Base-by-base conservation (phyloP, 2,888 invertebrate species). In the Bellardia bayeri region DNA sequence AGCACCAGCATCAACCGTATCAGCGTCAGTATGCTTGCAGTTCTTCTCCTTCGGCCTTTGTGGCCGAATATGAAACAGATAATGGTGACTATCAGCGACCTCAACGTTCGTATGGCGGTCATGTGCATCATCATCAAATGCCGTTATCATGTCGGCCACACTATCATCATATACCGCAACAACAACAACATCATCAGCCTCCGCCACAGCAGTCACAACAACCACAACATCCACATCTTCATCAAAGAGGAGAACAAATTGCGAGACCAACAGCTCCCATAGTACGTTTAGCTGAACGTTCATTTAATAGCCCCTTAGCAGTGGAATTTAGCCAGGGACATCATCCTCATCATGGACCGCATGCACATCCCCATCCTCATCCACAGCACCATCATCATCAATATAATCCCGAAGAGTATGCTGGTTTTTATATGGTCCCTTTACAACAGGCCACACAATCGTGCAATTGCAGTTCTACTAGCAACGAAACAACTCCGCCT, bases 1-100 rank as follows among this genome's bases (percentile, higher is more conserved):
- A 84, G 49, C 82, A 87, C 30, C 75, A 83, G 33, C 89, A 87
- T 72, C 87, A 86, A 61, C 79, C 87, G 33, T 87, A 88, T 72
- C 78, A 83, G 54, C 80, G 80, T 37, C 86, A 84, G 76, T 85
- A 75, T 74, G 76, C 74, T 58, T 85, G 85, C 58, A 79, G 51
- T 66, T 64, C 85, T 37, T 69, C 85, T 14, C 85, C 82, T n/a
- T 85, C 80, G 16, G 51, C 82, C 51, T 87, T 79, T 82, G 74
- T 85, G 7, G n/a, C 87, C 0, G 87, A 87, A 11, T 87, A 82
- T 82, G 87, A 87, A 37, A n/a, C 74, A n/a, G 85, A 71, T 30
- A 71, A 33, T 66, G 68, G 63, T 14, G 68, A 78, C 37, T 85
- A 82, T 75, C 87, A 82, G 37, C 51, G 72, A 23, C 72, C 72